A percentile compares a stretch with the other conserved stretches of the same genome.
These are phyloP conservation scores for Macaca mulatta DNA, from an alignment of 2,113 vertebrate species.

Conservation along the genomic window DNA sequence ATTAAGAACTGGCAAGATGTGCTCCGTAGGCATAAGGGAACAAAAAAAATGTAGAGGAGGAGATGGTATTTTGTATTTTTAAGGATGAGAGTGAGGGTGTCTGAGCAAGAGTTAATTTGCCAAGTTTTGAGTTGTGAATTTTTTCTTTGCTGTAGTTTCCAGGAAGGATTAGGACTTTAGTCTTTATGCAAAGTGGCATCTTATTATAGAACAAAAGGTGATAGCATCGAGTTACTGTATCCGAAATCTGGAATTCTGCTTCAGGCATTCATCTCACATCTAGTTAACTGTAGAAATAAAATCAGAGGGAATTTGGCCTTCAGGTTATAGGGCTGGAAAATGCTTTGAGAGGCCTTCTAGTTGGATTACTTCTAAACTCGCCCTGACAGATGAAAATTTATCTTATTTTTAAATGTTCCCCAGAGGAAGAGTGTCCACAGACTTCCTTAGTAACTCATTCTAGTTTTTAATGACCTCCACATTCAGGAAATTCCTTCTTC, in stretches of 20 bases:
- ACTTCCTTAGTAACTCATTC: conserved; percentile 75
- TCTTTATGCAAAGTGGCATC: conserved; percentile 31
- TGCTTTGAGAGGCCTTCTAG: conserved; percentile 77
- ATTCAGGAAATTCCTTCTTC: conserved; percentile 78
- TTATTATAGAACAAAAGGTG: conserved; percentile 46
- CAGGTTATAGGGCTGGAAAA: conserved; percentile 70
- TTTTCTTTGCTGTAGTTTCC: conserved; percentile 50
- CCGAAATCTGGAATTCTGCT: conserved; percentile 8
- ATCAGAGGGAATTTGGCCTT: conserved; percentile 66
- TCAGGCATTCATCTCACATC: not conserved
- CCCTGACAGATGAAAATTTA: conserved; percentile 78
- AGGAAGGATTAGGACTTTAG: not conserved
- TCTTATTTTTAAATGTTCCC: conserved; percentile 78
- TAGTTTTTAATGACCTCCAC: conserved; percentile 72
- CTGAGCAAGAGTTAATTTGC: not conserved
- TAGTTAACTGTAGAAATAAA: conserved; percentile 66
- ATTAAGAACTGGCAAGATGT: conserved; percentile 29
- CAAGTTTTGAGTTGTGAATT: not conserved
- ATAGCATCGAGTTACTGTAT: not conserved
- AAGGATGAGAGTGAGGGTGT: not conserved
- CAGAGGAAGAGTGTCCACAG: conserved; percentile 72
- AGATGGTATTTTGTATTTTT: not conserved
- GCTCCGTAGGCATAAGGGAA: not conserved
- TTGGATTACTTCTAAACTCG: conserved; percentile 75
- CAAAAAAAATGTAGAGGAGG: not conserved